Evolutionary conservation across 2,797 vertebrate genomes (phyloP).

Genomic region (Dallia pectoralis): DNA sequence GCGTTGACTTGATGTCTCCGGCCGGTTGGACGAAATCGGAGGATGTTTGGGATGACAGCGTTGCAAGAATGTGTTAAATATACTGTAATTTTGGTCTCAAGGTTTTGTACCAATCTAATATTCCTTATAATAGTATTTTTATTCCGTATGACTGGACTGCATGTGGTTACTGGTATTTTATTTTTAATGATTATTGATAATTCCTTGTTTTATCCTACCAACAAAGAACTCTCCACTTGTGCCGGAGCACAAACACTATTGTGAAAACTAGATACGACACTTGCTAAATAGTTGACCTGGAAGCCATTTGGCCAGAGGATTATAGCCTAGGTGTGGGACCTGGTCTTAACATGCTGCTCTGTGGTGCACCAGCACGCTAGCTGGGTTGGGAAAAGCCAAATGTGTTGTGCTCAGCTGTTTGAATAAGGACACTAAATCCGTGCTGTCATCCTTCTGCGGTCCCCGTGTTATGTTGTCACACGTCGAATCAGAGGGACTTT

Average conservation of each 20-base stretch:
- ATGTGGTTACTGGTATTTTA: neutral
- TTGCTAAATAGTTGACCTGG: neutral
- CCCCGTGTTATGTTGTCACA: neutral
- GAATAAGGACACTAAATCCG: neutral
- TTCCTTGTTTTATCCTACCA: neutral
- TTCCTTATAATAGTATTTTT: neutral
- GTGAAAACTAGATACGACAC: neutral
- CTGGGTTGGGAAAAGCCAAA: neutral
- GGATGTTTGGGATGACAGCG: constrained; percentile 27
- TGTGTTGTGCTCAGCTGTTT: neutral
- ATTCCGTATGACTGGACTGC: neutral
- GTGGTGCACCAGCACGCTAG: neutral
- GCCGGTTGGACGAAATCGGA: constrained; percentile 42
- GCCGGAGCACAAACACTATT: neutral
- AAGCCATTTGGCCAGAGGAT: neutral
- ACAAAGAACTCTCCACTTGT: neutral
- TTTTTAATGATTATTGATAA: neutral
- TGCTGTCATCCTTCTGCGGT: neutral
- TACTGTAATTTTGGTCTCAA: neutral
- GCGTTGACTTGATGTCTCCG: constrained; percentile 39
- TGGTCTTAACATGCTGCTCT: neutral
- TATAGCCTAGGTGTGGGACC: neutral
- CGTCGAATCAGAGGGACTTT: neutral
- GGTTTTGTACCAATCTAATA: neutral
- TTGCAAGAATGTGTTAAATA: constrained; percentile 39